A percentile compares a stretch with the other conserved stretches of the same genome.
phyloP scores from a whole-genome alignment of 1,140 invertebrate species.

The Monomorium pharaonis region DNA sequence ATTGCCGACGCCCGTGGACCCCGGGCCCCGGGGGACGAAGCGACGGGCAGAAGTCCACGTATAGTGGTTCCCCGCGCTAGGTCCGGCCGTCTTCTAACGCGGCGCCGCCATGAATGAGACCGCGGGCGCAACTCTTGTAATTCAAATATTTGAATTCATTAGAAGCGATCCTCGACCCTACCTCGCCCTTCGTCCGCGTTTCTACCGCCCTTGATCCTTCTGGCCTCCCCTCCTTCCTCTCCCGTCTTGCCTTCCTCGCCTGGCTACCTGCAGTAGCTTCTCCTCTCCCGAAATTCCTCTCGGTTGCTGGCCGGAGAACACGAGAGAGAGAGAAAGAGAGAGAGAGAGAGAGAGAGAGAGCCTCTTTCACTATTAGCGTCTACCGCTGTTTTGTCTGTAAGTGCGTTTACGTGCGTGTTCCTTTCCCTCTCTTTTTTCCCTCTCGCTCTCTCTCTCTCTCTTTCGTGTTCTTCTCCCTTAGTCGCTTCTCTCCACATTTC shows the following conservation, averaged over 20 bases:
- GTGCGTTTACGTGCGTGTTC: constrained; percentile 65
- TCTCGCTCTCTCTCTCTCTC: constrained; percentile 11
- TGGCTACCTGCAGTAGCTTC: not conserved
- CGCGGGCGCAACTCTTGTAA: constrained; percentile 74
- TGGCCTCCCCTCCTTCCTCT: not conserved
- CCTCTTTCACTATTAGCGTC: constrained; percentile 68
- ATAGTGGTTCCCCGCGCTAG: constrained; percentile 20
- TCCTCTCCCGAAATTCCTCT: constrained; percentile 34
- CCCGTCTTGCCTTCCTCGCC: not conserved
- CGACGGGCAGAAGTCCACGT: constrained; percentile 12
- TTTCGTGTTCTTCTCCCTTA: not conserved
- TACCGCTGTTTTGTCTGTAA: constrained; percentile 64
- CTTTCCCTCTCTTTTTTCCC: not conserved
- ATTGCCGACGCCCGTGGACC: constrained; percentile 68
- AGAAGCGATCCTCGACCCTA: constrained; percentile 58
- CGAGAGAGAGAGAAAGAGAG: too few relatives aligned
- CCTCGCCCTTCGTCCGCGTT: constrained; percentile 19
- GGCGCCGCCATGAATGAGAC: constrained; percentile 73
- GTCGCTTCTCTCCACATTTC: constrained; percentile 64
- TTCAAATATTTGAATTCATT: constrained; percentile 81
- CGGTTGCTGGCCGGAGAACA: constrained; percentile 8
- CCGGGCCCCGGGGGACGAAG: not conserved
- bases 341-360: too few relatives aligned
- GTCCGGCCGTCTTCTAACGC: constrained; percentile 69
- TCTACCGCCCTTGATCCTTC: constrained; percentile 18